These are phyloP conservation scores for Ailurus styani DNA, from an alignment of 2,113 vertebrate species.

Conservation along the genomic window DNA sequence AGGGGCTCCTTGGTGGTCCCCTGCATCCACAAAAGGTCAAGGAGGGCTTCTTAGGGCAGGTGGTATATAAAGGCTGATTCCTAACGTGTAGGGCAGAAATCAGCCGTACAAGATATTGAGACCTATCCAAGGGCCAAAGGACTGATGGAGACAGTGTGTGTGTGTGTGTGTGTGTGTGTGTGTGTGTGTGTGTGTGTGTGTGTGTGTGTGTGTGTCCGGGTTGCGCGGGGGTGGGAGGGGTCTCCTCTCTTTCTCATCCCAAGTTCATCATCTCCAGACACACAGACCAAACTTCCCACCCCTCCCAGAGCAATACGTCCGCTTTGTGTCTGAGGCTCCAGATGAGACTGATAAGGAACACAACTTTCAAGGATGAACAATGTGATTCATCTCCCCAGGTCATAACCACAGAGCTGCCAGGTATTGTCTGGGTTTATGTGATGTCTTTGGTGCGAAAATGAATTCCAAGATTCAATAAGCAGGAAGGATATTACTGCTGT, in stretches of 20 bases:
- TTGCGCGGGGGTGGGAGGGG: neutral
- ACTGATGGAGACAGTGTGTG: neutral
- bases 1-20: neutral
- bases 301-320: neutral
- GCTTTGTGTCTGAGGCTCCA: neutral
- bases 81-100: neutral
- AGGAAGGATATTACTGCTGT: conserved; percentile 28
- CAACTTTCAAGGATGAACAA: neutral
- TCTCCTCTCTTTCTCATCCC: neutral
- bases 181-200: neutral
- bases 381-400: neutral
- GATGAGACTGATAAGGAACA: neutral
- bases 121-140: neutral
- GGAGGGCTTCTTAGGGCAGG: neutral
- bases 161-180: neutral
- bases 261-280: neutral
- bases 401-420: neutral
- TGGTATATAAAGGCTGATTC: neutral
- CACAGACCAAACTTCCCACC: neutral
- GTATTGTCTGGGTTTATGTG: neutral
- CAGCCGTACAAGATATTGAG: neutral
- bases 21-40: neutral
- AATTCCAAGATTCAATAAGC: conserved; percentile 44
- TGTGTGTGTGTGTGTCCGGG: no score
- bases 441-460: neutral